These are phyloP conservation scores for Orthosia cruda DNA, from an alignment of 2,888 invertebrate genomes.

Conservation along the genomic window DNA sequence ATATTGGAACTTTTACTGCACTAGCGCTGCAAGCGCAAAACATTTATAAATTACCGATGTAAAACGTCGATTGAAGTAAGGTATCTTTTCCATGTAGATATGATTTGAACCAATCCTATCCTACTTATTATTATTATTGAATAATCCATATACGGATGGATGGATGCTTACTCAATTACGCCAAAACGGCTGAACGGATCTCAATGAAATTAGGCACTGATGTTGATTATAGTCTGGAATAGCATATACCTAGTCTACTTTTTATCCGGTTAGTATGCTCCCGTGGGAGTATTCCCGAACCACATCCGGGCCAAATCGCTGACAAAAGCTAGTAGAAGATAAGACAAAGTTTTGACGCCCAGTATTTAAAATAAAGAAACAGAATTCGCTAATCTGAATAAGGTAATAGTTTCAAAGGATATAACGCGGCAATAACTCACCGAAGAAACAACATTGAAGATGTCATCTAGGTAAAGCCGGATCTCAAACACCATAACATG, in stretches of 20 bases:
- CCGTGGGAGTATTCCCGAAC: too few species aligned
- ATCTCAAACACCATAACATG: background rate
- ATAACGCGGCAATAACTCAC: background rate
- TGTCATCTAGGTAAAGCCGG: background rate
- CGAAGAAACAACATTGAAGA: background rate
- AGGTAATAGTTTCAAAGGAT: background rate
- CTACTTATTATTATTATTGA: too few species aligned
- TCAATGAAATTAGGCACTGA: too few species aligned
- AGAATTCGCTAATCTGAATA: background rate
- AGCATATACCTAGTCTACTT: too few species aligned
- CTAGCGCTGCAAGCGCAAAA: background rate
- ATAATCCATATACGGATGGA: too few species aligned
- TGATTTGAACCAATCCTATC: background rate
- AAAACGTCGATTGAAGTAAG: background rate
- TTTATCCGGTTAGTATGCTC: too few species aligned
- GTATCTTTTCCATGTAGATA: background rate
- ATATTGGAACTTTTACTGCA: constrained; percentile 2
- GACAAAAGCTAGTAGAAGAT: background rate
- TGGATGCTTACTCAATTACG: too few species aligned
- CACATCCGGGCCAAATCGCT: too few species aligned
- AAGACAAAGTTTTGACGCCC: background rate
- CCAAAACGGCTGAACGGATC: too few species aligned
- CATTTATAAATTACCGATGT: background rate
- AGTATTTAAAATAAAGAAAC: background rate
- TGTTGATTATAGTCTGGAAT: too few species aligned